Percentiles rank a stretch among this genome's conserved stretches.
Evolutionary conservation across 2,113 vertebrate genomes (phyloP).

Genomic region (Lophius piscatorius): DNA sequence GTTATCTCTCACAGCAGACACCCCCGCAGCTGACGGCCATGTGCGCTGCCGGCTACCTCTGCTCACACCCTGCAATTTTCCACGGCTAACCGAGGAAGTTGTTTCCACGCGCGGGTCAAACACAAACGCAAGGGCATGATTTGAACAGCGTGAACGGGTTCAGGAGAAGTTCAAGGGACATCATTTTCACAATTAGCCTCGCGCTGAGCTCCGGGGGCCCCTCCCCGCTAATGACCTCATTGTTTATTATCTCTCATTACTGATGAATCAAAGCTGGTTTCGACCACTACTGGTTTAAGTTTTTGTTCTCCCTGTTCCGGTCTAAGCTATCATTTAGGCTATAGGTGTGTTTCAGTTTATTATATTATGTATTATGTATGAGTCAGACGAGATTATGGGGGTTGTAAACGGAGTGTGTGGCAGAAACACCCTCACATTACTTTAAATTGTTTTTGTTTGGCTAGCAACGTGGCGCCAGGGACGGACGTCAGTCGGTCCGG

Average conservation of each 20-base stretch:
- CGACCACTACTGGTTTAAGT: too few species aligned
- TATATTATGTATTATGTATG: too few species aligned
- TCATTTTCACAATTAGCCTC: constrained; percentile 56
- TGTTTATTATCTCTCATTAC: constrained; percentile 6
- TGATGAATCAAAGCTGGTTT: too few species aligned
- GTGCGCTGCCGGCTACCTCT: constrained; percentile 19
- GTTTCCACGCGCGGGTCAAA: constrained; percentile 56
- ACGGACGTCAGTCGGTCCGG: too few species aligned
- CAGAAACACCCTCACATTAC: too few species aligned
- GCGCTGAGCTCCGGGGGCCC: constrained; percentile 32
- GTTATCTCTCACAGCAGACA: constrained; percentile 35
- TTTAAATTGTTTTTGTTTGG: not conserved
- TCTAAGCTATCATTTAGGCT: too few species aligned
- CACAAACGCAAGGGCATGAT: constrained; percentile 40
- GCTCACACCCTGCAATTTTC: constrained; percentile 58
- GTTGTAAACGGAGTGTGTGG: constrained; percentile 2
- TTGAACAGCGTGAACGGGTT: constrained; percentile 48
- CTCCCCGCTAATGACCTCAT: constrained; percentile 14
- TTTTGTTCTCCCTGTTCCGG: too few species aligned
- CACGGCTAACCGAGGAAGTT: constrained; percentile 31
- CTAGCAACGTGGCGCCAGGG: too few species aligned
- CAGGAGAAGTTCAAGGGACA: constrained; percentile 67
- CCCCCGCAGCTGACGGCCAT: constrained; percentile 30
- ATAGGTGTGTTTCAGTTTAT: too few species aligned
- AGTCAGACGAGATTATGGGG: constrained; percentile 16